Base-by-base conservation (phyloP, 1,140 invertebrate species). In the Drosophila seguyi region DNA sequence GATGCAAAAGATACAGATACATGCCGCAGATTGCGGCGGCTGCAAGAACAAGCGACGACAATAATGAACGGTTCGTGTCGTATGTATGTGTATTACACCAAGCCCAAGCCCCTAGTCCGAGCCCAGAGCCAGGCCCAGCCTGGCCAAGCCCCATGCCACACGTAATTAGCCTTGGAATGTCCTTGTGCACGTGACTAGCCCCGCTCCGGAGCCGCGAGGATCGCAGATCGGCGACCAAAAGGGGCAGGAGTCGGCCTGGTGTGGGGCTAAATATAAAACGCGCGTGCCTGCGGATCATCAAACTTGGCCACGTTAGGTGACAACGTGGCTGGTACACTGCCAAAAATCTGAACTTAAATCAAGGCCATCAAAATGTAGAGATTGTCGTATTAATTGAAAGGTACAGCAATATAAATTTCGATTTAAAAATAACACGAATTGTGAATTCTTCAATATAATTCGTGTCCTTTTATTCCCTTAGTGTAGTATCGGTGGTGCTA, bases 81-180 rank as follows among this genome's bases (percentile, higher is more conserved):
- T 76, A 79, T 47, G 52, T 57, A 44, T 69, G 68, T 69, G 68
- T 48, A 72, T 59, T 58, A 67, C 61, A 86, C 74, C 85, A 68
- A 87, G 66, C 47, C 34, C 58, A 62, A 48, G 57, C n/a, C 78
- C 62, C 25, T 34, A 56, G 18, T 65, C 84, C 62, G 50, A 39
- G 52, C 44, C 25, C 16, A 41, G 36, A 34, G 52, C 34, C 31
- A n/a, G 31, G 52, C 39, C 50, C 8, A 27, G 63, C 59, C 65
- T 44, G 41, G 42, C 80, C 65, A 68, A 68, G 61, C 34, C 61
- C 78, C 47, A 72, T 72, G 85, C 81, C 85, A 90, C 62, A 81
- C 82, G 87, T 87, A 90, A 90, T 90, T 90, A 90, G 87, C 87
- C 87, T 91, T 90, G 87, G 87, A 87, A 90, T 90, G 87, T 90